Percentiles rank a stretch among this genome's conserved stretches.
Conservation (phyloP, 2,797 vertebrate genomes). For the Hipposideros larvatus region DNA sequence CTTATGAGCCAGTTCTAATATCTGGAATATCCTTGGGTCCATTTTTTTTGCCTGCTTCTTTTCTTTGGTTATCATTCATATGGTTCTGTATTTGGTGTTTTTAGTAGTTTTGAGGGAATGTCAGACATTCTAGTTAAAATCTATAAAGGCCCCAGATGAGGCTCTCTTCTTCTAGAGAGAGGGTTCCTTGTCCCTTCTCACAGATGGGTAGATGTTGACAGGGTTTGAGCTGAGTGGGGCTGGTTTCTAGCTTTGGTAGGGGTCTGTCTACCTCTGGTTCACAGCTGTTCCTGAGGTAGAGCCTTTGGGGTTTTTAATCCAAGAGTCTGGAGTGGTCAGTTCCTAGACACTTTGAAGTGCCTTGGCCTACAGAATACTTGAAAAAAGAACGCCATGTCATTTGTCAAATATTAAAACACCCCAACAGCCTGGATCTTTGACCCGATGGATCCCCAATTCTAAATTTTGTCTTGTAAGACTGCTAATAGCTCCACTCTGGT, state of each 20-base stretch:
- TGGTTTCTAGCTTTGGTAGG: background rate
- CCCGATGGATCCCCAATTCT: background rate
- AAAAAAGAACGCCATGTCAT: background rate
- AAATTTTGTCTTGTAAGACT: constrained; percentile 21
- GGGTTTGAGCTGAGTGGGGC: background rate
- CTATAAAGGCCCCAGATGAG: background rate
- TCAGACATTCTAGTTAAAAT: constrained; percentile 26
- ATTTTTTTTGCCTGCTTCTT: background rate
- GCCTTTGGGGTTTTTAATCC: background rate
- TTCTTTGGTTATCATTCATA: background rate
- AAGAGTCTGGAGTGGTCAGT: background rate
- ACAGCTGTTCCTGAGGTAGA: background rate
- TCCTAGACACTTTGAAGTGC: background rate
- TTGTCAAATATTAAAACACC: background rate
- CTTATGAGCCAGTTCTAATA: background rate
- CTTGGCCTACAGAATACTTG: background rate
- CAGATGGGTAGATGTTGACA: too few relatives aligned
- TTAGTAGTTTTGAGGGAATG: background rate
- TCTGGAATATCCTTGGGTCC: background rate
- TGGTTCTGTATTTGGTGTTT: constrained; percentile 15
- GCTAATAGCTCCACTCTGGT: background rate
- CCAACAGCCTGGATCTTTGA: background rate
- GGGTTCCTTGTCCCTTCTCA: background rate
- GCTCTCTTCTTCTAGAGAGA: background rate
- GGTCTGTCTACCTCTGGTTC: background rate